These are phyloP conservation scores for Menura novaehollandiae DNA, from an alignment of 2,113 vertebrate species.

Conservation along the genomic window DNA sequence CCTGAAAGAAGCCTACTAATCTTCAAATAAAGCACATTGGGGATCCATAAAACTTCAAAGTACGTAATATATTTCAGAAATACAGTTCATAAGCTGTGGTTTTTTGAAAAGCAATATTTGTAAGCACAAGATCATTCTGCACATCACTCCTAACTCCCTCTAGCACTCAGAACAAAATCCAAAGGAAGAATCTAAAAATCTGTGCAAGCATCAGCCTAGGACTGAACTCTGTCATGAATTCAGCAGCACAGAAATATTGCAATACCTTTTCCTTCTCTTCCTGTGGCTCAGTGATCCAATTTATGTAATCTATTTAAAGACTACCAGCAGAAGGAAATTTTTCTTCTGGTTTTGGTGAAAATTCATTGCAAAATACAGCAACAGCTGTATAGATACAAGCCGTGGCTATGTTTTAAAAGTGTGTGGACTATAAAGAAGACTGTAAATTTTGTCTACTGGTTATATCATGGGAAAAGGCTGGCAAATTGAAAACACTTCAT, in stretches of 20 bases:
- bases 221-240: background rate
- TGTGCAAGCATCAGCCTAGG: background rate
- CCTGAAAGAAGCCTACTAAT: background rate
- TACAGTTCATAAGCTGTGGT: background rate
- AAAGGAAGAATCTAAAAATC: background rate
- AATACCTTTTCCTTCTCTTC: background rate
- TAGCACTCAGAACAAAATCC: background rate
- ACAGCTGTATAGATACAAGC: background rate
- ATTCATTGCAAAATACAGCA: background rate
- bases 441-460: background rate
- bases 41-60: conserved; percentile 26
- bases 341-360: background rate
- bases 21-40: conserved; percentile 29
- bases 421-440: background rate
- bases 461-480: background rate
- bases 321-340: background rate
- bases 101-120: conserved; percentile 34
- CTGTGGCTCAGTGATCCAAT: background rate
- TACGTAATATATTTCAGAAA: conserved; percentile 29
- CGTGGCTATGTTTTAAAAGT: background rate
- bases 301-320: background rate
- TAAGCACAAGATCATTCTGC: background rate
- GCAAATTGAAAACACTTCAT: background rate
- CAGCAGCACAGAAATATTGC: background rate
- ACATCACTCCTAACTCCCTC: background rate